Evolutionary conservation across 2,113 vertebrate species (phyloP), one percentile per base, ranked within the genome.

Genomic region (Leptodactylus fuscus): DNA sequence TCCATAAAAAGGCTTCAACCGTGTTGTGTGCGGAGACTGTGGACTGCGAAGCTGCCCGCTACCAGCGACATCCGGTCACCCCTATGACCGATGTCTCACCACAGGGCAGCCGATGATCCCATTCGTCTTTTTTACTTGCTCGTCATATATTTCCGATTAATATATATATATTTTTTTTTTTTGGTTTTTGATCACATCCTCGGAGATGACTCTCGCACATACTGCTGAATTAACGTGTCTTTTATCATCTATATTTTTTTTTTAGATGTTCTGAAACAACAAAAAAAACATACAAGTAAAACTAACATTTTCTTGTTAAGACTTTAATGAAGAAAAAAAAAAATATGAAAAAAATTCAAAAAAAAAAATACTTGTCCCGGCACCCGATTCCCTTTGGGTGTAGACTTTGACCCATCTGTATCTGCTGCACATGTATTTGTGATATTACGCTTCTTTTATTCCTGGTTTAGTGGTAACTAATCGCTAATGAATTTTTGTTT

Each of bases 401-500:
- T 67, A 53, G 55, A 73, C 77, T 27, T 58, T 79, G 76, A 85
- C 83, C 83, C 75, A 69, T 85, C 75, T 85, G 83, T 85, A 70
- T 79, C 76, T 53, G 60, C 79, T 87, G 87, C 85, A 88, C 87
- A 85, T 88, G 85, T 91, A 91, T 87, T 90, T 91, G 83, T 91
- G 88, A 88, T 91, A 90, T 81, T 79, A 88, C 91, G 89, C 86
- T 89, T 88, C 73, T 76, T 80, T 90, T 88, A 86, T 89, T 89
- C 88, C 89, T 15, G 46, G 89, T 88, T 90, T 90, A 87, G 88
- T 91, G 90, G 90, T 90, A 91, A 91, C 87, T 90, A 91, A 93
- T 88, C 81, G 88, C 89, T 90, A 91, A 89, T 91, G 85, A 88
- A 88, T 90, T 90, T 89, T 44, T n/a, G n/a, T n/a, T n/a, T n/a